Conservation (phyloP, 2,888 invertebrate genomes). For the Pseudolycoriella hygida region DNA sequence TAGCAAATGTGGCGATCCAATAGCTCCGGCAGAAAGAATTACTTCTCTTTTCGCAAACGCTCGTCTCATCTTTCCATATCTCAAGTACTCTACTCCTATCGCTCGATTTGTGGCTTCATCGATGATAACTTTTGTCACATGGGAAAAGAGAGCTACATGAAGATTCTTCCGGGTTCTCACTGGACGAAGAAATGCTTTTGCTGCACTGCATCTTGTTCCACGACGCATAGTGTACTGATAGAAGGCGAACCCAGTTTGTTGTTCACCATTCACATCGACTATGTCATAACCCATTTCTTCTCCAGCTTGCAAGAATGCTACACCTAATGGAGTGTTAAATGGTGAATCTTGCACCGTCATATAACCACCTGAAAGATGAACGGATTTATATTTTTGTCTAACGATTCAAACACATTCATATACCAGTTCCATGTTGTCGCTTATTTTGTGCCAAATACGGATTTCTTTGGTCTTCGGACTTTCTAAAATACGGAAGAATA, state of each 20-base stretch:
- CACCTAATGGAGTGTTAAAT: conserved; percentile 54
- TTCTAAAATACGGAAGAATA: conserved; percentile 65
- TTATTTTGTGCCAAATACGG: conserved; percentile 65
- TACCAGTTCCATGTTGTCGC: conserved; percentile 53
- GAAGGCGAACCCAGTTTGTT: conserved; percentile 73
- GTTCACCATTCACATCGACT: conserved; percentile 66
- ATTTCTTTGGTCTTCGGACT: conserved; percentile 75
- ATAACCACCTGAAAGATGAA: conserved; percentile 21
- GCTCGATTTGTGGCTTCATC: conserved; percentile 54
- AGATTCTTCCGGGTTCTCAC: conserved; percentile 59
- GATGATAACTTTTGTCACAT: conserved; percentile 59
- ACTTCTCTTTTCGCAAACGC: conserved; percentile 27
- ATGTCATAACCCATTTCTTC: conserved; percentile 84
- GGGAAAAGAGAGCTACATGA: conserved; percentile 63
- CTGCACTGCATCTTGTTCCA: conserved; percentile 64
- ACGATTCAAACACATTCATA: neutral
- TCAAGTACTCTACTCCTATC: conserved; percentile 61
- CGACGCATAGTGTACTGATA: conserved; percentile 81
- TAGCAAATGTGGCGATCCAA: conserved; percentile 79
- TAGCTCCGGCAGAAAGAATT: conserved; percentile 52
- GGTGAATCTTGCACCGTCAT: conserved; percentile 28
- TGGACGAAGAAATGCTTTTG: conserved; percentile 72
- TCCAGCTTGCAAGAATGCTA: conserved; percentile 75
- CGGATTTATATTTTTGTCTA: neutral
- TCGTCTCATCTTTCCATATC: conserved; percentile 35